Evolutionary conservation across 2,797 vertebrate genomes (phyloP).

Genomic region (Cyclopterus lumpus): DNA sequence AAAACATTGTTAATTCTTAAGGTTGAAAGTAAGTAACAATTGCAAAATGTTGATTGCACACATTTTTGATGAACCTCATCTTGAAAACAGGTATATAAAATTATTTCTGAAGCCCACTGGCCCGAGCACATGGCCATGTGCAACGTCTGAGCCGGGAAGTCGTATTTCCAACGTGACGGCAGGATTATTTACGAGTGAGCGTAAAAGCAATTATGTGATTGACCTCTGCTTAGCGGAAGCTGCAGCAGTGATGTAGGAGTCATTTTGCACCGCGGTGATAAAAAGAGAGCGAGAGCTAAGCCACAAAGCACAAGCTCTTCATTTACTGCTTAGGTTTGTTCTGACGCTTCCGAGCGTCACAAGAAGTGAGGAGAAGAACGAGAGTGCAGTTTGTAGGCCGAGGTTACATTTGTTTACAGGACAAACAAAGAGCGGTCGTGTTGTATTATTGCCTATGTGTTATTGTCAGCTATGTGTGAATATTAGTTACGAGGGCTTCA

Average conservation of each 20-base stretch:
- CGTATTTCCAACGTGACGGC: slow-evolving; percentile 42
- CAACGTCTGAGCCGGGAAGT: slow-evolving; percentile 18
- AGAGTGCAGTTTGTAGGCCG: slow-evolving; percentile 25
- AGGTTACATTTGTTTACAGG: slow-evolving; percentile 18
- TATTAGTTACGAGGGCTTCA: neutral
- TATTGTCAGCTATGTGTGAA: neutral
- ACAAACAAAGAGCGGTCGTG: slow-evolving; percentile 3
- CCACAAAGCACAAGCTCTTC: slow-evolving; percentile 38
- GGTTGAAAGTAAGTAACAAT: neutral
- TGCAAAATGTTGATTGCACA: neutral
- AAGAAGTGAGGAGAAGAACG: slow-evolving; percentile 23
- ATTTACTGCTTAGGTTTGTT: slow-evolving; percentile 44
- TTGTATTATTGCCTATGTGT: neutral
- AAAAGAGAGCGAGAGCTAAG: slow-evolving; percentile 40
- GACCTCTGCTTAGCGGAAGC: slow-evolving; percentile 56
- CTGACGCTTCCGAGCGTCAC: slow-evolving; percentile 18
- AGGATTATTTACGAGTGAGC: slow-evolving; percentile 58
- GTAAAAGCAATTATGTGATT: slow-evolving; percentile 68
- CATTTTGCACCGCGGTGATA: slow-evolving; percentile 50
- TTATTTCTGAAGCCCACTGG: neutral
- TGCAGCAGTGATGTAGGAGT: slow-evolving; percentile 54
- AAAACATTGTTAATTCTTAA: neutral
- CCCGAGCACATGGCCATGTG: neutral
- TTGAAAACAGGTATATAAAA: neutral
- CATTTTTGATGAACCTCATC: slow-evolving; percentile 4